These are phyloP conservation scores for Chironomus tepperi DNA, from an alignment of 1,140 invertebrate genomes.

Conservation along the genomic window DNA sequence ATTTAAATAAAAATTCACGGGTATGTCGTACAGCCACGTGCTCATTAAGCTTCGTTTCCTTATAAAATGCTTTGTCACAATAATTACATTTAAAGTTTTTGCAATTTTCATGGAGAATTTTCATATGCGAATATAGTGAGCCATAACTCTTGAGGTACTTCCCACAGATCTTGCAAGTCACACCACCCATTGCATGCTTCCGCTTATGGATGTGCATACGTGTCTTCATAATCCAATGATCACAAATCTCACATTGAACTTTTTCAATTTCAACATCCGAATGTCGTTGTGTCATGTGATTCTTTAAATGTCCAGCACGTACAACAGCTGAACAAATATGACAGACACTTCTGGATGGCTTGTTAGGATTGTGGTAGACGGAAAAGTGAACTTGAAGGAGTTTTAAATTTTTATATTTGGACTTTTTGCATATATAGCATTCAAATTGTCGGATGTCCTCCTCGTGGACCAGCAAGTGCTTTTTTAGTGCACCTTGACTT, in stretches of 20 bases:
- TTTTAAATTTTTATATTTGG: not conserved
- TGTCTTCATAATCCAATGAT: not conserved
- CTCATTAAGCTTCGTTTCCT: not conserved
- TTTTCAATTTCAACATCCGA: not conserved
- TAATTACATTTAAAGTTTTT: not conserved
- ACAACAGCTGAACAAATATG: not conserved
- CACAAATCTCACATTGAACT: slow-evolving; percentile 8
- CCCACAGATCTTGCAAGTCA: not conserved
- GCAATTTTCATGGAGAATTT: not conserved
- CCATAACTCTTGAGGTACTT: not conserved
- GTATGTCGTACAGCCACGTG: not conserved
- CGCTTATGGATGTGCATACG: not conserved
- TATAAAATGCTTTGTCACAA: not conserved
- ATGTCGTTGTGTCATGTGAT: not conserved
- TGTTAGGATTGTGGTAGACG: not conserved
- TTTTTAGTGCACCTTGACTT: not conserved
- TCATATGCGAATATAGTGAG: not conserved
- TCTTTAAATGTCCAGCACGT: not conserved
- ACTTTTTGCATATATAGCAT: not conserved
- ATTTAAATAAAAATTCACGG: slow-evolving; percentile 29
- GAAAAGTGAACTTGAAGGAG: not conserved
- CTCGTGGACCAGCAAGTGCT: not conserved
- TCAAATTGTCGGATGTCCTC: not conserved
- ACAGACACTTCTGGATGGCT: not conserved
- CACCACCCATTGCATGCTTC: not conserved